A percentile compares a stretch with the other conserved stretches of the same genome.
Conservation (phyloP, 2,888 invertebrate species). For the Drosophila imparisetae region DNA sequence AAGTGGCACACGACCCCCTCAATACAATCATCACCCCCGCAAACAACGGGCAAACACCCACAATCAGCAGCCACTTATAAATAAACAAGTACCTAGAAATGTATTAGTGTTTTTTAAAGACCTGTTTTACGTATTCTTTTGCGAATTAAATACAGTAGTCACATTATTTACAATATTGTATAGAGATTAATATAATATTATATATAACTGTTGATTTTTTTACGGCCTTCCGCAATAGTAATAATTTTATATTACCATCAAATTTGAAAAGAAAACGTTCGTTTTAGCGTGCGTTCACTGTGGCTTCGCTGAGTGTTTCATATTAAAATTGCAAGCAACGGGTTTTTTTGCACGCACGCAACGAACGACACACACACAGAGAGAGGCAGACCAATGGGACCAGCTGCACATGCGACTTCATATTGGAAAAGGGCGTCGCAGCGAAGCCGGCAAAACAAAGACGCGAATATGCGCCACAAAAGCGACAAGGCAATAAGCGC, state of each 20-base stretch:
- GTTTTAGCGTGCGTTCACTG: background rate
- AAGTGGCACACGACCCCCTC: constrained; percentile 10
- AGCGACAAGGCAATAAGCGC: constrained; percentile 51
- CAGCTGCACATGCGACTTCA: constrained; percentile 59
- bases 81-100: constrained; percentile 22
- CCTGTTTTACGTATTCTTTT: background rate
- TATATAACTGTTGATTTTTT: background rate
- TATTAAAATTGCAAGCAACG: constrained; percentile 19
- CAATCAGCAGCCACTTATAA: constrained; percentile 21
- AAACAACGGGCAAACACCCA: constrained; percentile 4
- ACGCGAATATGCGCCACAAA: constrained; percentile 60
- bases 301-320: background rate
- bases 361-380: constrained; percentile 1
- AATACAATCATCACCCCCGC: background rate
- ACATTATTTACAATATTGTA: background rate
- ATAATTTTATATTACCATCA: background rate
- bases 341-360: constrained; percentile 12
- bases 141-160: background rate
- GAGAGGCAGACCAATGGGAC: constrained; percentile 23
- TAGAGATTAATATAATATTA: background rate
- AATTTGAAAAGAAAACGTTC: background rate
- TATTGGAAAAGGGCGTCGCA: constrained; percentile 69
- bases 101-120: constrained; percentile 15
- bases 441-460: constrained; percentile 75
- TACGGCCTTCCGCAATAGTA: background rate